phyloP scores from a whole-genome alignment of 2,797 vertebrate species.

The Odontamblyopus rebecca region DNA sequence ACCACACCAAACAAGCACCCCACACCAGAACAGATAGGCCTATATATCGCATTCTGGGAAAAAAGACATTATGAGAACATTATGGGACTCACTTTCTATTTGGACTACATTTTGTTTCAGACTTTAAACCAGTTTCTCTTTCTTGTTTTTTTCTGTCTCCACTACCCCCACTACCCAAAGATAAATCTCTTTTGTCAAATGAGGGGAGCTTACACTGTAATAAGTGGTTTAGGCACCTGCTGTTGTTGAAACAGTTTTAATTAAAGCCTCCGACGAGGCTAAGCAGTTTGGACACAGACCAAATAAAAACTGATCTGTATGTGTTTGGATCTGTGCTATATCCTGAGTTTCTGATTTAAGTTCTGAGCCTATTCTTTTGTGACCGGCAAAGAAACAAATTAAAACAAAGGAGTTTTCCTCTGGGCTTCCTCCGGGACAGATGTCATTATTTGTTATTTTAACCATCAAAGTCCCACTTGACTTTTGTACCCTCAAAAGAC shows the following conservation, averaged over 20 bases:
- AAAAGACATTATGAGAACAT: no score
- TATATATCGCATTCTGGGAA: no score
- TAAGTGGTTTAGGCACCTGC: slow-evolving; percentile 45
- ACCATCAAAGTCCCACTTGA: slow-evolving; percentile 78
- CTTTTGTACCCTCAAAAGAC: slow-evolving; percentile 58
- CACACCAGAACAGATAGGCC: no score
- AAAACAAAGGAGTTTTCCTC: slow-evolving; percentile 70
- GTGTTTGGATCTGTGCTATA: not conserved
- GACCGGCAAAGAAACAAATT: slow-evolving; percentile 65
- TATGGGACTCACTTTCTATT: not conserved
- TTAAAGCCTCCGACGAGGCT: slow-evolving; percentile 56
- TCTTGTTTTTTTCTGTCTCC: not conserved
- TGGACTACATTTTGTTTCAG: not conserved
- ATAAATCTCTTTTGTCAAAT: slow-evolving; percentile 13
- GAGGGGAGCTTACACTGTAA: slow-evolving; percentile 33
- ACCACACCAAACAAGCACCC: no score
- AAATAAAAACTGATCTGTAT: slow-evolving; percentile 49
- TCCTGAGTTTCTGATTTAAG: slow-evolving; percentile 32
- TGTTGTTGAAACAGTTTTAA: slow-evolving; percentile 68
- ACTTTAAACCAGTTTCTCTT: not conserved
- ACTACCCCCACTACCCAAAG: not conserved
- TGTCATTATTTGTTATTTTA: slow-evolving; percentile 79
- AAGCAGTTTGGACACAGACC: slow-evolving; percentile 35
- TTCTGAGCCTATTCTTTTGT: slow-evolving; percentile 42
- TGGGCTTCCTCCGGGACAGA: slow-evolving; percentile 58